Conservation (phyloP, 2,888 invertebrate species). For the Synanthedon formicaeformis region DNA sequence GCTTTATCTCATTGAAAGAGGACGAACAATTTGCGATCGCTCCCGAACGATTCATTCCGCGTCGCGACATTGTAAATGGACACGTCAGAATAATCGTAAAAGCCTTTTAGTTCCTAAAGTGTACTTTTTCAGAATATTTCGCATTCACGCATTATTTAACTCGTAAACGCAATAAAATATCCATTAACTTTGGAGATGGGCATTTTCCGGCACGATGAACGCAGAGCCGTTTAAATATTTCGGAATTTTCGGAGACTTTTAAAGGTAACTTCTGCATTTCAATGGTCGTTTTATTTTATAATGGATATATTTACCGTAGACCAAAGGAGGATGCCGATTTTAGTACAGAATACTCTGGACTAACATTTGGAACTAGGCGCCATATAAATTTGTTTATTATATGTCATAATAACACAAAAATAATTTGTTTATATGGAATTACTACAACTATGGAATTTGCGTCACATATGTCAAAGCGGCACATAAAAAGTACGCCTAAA, state of each 20-base stretch:
- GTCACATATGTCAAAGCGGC: too few relatives aligned
- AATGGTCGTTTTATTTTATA: not conserved
- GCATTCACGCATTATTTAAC: constrained; percentile 62
- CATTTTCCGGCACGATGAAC: constrained; percentile 56
- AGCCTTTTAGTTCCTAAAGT: constrained; percentile 19
- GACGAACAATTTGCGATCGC: constrained; percentile 11
- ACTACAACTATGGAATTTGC: too few relatives aligned
- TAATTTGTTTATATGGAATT: too few relatives aligned
- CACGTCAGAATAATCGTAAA: constrained; percentile 19
- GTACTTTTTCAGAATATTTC: constrained; percentile 36
- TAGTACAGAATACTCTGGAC: too few relatives aligned
- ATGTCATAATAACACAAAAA: too few relatives aligned
- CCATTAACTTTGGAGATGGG: constrained; percentile 64
- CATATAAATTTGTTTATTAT: too few relatives aligned
- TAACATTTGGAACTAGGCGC: too few relatives aligned
- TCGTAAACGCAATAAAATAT: constrained; percentile 58
- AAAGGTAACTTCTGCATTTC: constrained; percentile 15
- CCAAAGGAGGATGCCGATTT: too few relatives aligned
- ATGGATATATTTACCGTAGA: too few relatives aligned
- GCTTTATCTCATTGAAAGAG: constrained; percentile 14
- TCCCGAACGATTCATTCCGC: constrained; percentile 16
- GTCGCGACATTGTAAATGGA: constrained; percentile 7
- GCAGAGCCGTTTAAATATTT: constrained; percentile 38
- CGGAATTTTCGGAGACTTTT: constrained; percentile 31
- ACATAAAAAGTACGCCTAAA: too few relatives aligned